Evolutionary conservation across 1,140 invertebrate species (phyloP).

Genomic region (Holcopasites calliopsidis): DNA sequence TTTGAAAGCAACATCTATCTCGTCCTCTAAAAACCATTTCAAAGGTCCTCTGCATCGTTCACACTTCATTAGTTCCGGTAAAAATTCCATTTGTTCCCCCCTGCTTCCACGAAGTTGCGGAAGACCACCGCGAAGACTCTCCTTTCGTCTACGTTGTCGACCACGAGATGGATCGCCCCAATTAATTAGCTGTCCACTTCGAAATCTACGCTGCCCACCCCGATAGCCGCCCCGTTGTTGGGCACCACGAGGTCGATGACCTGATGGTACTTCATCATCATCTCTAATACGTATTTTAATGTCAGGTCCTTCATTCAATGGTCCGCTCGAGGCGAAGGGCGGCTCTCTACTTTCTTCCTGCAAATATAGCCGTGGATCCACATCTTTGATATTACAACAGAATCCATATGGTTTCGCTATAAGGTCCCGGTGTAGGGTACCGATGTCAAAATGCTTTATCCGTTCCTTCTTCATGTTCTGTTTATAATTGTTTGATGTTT

Average conservation of each 20-base stretch:
- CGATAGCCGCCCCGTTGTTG: background rate
- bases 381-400: slow-evolving; percentile 65
- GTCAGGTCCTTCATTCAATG: slow-evolving; percentile 56
- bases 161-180: slow-evolving; percentile 12
- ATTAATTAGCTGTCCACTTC: slow-evolving; percentile 13
- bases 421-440: background rate
- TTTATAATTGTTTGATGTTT: background rate
- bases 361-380: slow-evolving; percentile 53
- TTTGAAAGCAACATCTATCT: slow-evolving; percentile 60
- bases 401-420: slow-evolving; percentile 67
- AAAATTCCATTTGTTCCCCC: background rate
- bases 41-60: slow-evolving; percentile 61
- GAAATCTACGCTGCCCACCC: background rate
- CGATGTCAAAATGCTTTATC: background rate
- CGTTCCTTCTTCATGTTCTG: slow-evolving; percentile 21
- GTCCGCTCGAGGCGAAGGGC: slow-evolving; percentile 30
- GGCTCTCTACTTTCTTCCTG: slow-evolving; percentile 21
- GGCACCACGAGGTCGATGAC: background rate
- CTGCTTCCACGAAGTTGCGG: background rate
- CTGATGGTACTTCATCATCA: background rate
- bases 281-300: slow-evolving; percentile 64
- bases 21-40: slow-evolving; percentile 67
- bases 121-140: background rate
- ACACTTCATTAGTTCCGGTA: slow-evolving; percentile 27
- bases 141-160: background rate